phyloP scores from a whole-genome alignment of 2,797 vertebrate species.

The Malacoctenus gilli region DNA sequence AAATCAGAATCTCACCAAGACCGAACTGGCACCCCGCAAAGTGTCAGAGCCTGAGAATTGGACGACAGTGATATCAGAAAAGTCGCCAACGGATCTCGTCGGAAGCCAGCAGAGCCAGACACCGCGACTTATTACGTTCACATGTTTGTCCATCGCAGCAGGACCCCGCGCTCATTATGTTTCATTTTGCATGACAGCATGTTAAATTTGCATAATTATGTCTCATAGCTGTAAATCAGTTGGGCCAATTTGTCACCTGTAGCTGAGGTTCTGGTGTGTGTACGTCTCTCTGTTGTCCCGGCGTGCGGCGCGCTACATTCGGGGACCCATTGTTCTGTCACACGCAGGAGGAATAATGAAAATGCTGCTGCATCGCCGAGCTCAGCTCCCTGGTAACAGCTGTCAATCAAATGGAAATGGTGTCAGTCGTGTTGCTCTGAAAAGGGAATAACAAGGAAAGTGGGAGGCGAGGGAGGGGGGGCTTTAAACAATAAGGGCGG shows the following conservation, averaged over 20 bases:
- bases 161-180: background rate
- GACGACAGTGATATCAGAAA: no score
- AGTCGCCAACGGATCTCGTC: no score
- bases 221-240: background rate
- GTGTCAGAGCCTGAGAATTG: no score
- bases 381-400: conserved; percentile 16
- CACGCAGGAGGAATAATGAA: conserved; percentile 23
- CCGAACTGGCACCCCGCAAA: no score
- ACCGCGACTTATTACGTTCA: background rate
- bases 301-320: background rate
- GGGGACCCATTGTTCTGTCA: conserved; percentile 3
- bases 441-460: conserved; percentile 1
- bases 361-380: conserved; percentile 13
- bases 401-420: conserved; percentile 41
- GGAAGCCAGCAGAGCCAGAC: background rate
- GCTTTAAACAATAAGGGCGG: conserved; percentile 2
- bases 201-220: conserved; percentile 22
- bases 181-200: background rate
- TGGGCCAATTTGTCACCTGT: conserved; percentile 21
- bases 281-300: conserved; percentile 1
- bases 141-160: conserved; percentile 1
- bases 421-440: background rate
- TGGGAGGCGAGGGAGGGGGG: background rate
- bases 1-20: no score
- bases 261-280: background rate